These are phyloP conservation scores for Polydrusus cervinus DNA, from an alignment of 2,888 invertebrate genomes.

Conservation along the genomic window DNA sequence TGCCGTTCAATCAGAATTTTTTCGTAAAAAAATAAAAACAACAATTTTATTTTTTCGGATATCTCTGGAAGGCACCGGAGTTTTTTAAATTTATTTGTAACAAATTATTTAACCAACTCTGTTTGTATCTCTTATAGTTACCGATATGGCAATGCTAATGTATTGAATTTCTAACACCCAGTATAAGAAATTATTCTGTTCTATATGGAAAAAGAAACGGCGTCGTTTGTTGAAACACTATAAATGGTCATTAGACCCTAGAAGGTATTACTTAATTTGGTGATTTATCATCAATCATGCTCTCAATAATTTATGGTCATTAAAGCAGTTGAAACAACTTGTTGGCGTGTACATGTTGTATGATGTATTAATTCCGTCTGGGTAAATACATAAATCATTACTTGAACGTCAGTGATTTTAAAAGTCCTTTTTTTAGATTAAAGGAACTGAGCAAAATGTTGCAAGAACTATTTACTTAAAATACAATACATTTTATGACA, in stretches of 20 bases:
- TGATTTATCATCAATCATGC: slow-evolving; percentile 6
- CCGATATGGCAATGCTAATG: too few relatives aligned
- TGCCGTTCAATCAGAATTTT: too few relatives aligned
- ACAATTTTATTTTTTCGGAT: too few relatives aligned
- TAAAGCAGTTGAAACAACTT: slow-evolving; percentile 18
- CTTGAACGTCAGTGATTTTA: background rate
- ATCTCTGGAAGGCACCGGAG: too few relatives aligned
- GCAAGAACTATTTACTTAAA: background rate
- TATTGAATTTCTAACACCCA: too few relatives aligned
- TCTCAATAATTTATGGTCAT: slow-evolving; percentile 14
- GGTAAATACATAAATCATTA: slow-evolving; percentile 1
- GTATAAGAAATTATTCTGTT: background rate
- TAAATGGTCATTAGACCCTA: background rate
- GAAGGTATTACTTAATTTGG: background rate
- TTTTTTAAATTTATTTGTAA: too few relatives aligned
- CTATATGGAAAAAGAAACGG: too few relatives aligned
- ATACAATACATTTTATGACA: too few relatives aligned
- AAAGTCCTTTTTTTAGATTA: background rate
- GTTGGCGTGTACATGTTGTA: slow-evolving; percentile 6
- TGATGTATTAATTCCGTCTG: background rate
- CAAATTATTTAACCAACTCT: too few relatives aligned
- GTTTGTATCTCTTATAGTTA: too few relatives aligned
- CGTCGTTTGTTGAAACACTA: background rate
- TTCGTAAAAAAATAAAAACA: too few relatives aligned
- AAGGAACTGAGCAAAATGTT: too few relatives aligned